Evolutionary conservation across 2,888 invertebrate genomes (phyloP).

Genomic region (Xestia rhomboidea): DNA sequence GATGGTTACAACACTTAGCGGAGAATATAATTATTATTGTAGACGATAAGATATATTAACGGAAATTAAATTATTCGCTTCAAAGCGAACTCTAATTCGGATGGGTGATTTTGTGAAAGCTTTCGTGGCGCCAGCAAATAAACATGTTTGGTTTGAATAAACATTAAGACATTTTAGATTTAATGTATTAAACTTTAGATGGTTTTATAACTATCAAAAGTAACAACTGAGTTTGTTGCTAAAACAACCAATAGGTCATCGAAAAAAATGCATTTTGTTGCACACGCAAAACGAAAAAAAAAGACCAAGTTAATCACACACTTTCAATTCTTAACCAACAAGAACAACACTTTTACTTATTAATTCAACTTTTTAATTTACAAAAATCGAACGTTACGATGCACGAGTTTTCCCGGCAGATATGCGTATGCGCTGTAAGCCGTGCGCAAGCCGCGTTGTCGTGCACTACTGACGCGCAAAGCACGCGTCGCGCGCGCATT

Average conservation of each 20-base stretch:
- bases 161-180: conserved; percentile 2
- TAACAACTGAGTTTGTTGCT: neutral
- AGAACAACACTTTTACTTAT: conserved; percentile 20
- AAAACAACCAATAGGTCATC: conserved; percentile 26
- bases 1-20: conserved; percentile 81
- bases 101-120: conserved; percentile 69
- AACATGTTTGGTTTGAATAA: conserved; percentile 35
- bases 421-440: conserved; percentile 77
- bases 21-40: conserved; percentile 76
- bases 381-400: conserved; percentile 36
- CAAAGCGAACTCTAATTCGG: conserved; percentile 66
- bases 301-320: conserved; percentile 23
- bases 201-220: neutral
- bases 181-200: neutral
- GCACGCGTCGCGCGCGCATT: conserved; percentile 80
- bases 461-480: conserved; percentile 84
- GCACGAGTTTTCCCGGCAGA: conserved; percentile 70
- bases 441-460: conserved; percentile 80
- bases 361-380: conserved; percentile 29
- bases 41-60: conserved; percentile 80
- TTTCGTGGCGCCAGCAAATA: conserved; percentile 56
- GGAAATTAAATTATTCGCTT: conserved; percentile 81
- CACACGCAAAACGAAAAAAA: conserved; percentile 28
- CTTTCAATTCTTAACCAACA: conserved; percentile 21
- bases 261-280: conserved; percentile 54